Evolutionary conservation across 2,888 invertebrate genomes (phyloP).

Genomic region (Scelioninae gen. 1): DNA sequence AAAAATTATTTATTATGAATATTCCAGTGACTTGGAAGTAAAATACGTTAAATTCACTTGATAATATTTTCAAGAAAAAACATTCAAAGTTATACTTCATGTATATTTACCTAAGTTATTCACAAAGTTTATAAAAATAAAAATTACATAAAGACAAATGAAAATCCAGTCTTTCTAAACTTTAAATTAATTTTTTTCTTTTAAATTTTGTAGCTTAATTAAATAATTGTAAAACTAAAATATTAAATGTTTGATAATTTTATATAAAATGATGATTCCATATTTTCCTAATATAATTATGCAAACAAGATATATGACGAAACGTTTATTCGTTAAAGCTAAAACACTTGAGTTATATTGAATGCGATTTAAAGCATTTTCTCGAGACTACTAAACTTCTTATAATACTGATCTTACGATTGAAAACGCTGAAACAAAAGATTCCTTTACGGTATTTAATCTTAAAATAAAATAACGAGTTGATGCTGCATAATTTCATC

Average conservation of each 20-base stretch:
- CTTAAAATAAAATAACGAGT: background rate
- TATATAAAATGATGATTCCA: background rate
- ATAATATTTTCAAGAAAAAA: no score
- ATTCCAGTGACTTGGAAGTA: no score
- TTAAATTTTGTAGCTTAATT: no score
- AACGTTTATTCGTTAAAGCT: background rate
- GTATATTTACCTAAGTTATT: no score
- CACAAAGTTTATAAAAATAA: no score
- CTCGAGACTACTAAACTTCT: conserved; percentile 3
- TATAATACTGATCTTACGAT: conserved; percentile 2
- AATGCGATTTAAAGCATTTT: conserved; percentile 14
- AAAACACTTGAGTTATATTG: conserved; percentile 15
- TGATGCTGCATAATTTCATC: conserved; percentile 4
- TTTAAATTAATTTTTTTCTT: no score
- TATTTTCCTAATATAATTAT: background rate
- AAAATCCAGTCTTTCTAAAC: no score
- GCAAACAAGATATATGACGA: background rate
- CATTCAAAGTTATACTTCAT: no score
- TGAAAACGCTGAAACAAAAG: conserved; percentile 2
- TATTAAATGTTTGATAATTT: no score
- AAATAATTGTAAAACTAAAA: background rate
- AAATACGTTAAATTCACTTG: no score
- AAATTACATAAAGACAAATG: no score
- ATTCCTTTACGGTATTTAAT: background rate
- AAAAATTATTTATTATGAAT: no score